Evolutionary conservation across 2,888 invertebrate species (phyloP), one percentile per base, ranked within the genome.

Genomic region (Labia minor): DNA sequence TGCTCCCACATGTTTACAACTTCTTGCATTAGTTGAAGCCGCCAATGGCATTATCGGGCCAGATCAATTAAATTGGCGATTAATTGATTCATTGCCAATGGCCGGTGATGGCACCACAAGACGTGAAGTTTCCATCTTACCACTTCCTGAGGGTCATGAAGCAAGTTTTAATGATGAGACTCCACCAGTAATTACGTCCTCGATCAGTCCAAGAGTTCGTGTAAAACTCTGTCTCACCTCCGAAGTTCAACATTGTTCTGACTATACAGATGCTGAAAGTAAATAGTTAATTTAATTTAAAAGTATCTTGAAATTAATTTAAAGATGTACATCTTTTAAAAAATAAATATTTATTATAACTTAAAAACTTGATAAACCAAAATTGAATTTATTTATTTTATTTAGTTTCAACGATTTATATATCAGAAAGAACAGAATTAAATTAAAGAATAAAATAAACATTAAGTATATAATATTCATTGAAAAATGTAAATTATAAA

Each of bases 181-280:
- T 69, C 82, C 83, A 37, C 65, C 84, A 33, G 78, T 81, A 86
- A 70, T 81, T 80, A 74, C 71, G 70, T 64, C 68, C 71, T 6
- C 26, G 8, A 49, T 69, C 70, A 85, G 83, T 76, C 85, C 88
- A 0, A 80, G 86, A 70, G 85, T 94, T 62, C 81, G 92, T 65
- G 87, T 93, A 16, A 89, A 90, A 73, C 81, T 95, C 37, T 95
- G 95, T 73, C 80, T 94, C 65, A 85, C 88, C 72, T 85, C 87
- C 63, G 90, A 90, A 76, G 86, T 86, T 66, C 88, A 91, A 67
- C 87, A 89, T 71, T 92, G 93, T 78, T 90, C 93, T 26, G 90
- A 90, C 61, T 89, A 88, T 76, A 83, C 87, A 0, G 88, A 90
- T 75, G 93, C 93, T 21, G 89, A 91, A 75, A 85, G 90, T 91